These are phyloP conservation scores for Rhinatrema bivittatum DNA, from an alignment of 2,797 vertebrate genomes.

Conservation along the genomic window DNA sequence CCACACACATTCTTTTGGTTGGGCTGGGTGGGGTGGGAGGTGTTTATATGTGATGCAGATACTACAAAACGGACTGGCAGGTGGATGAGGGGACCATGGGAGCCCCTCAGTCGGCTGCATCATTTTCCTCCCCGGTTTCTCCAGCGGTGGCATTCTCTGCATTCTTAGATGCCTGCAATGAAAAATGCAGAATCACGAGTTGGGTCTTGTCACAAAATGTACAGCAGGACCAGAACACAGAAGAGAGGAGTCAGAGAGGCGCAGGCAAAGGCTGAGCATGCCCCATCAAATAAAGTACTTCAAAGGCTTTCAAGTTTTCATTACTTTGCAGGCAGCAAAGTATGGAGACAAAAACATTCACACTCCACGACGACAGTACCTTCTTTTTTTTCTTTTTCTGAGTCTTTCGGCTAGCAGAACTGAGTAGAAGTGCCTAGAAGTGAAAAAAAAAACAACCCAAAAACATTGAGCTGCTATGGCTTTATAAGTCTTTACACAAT, in stretches of 20 bases:
- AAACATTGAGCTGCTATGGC: neutral
- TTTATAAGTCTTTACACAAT: too few species aligned
- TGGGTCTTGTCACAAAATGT: too few species aligned
- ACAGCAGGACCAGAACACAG: too few species aligned
- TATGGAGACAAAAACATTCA: too few species aligned
- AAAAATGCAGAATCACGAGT: too few species aligned
- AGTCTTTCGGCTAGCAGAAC: conserved; percentile 90
- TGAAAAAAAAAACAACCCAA: neutral
- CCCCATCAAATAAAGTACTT: too few species aligned
- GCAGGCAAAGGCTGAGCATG: too few species aligned
- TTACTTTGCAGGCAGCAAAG: too few species aligned
- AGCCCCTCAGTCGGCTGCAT: conserved; percentile 68
- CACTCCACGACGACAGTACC: conserved; percentile 51
- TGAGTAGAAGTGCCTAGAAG: conserved; percentile 83
- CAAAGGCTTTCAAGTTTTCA: too few species aligned
- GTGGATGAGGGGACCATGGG: conserved; percentile 13
- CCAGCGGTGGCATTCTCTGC: conserved; percentile 82
- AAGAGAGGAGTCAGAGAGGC: too few species aligned
- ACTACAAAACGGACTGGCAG: conserved; percentile 16
- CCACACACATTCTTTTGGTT: conserved; percentile 8
- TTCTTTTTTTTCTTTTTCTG: conserved; percentile 99
- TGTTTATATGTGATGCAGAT: conserved; percentile 30
- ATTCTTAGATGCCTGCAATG: conserved; percentile 80
- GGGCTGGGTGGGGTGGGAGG: conserved; percentile 17
- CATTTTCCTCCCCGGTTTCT: conserved; percentile 75